Evolutionary conservation across 2,113 vertebrate genomes (phyloP), one percentile per base, ranked within the genome.

Genomic region (Prionailurus viverrinus): DNA sequence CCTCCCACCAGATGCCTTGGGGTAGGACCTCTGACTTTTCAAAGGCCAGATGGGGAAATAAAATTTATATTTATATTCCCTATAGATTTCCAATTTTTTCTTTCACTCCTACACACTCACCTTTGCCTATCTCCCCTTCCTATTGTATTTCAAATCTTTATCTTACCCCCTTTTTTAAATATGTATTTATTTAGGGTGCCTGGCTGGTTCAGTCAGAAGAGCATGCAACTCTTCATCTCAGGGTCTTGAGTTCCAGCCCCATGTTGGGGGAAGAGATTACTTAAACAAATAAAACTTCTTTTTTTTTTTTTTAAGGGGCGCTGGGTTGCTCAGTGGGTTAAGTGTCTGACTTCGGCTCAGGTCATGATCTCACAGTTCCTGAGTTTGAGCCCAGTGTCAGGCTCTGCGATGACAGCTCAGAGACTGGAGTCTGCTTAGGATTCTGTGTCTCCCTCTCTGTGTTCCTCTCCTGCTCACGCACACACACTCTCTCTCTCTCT

Each of bases 21-120:
- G 23, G 23, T 63, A 79, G 80, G 45, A 86, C 11, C 80, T 55
- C 29, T 92, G 61, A 68, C 48, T 79, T 69, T 85, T 91, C 31
- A 83, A 39, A 82, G 18, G 27, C 48, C 69, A 86, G 41, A 58
- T 84, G 48, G 41, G n/a, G 8, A 71, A 89, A 92, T 45, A 89
- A 78, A 88, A 84, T 69, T 92, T 92, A 88, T 39, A 87, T 73
- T 78, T 91, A 66, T 55, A 45, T 68, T 87, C 21, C 76, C 82
- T 68, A 6, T 65, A 87, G 31, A 74, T 66, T 87, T 58, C 53
- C 55, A 81, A 33, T 74, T 74, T 87, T 94, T 90, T 61, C 51
- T 84, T 94, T 91, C 69, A 81, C 10, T 45, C 31, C 65, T 86
- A n/a, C 36, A 79, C 13, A 74, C 16, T 55, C 33, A 74, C 16